Evolutionary conservation across 2,797 vertebrate species (phyloP).

Genomic region (Lagodon rhomboides): DNA sequence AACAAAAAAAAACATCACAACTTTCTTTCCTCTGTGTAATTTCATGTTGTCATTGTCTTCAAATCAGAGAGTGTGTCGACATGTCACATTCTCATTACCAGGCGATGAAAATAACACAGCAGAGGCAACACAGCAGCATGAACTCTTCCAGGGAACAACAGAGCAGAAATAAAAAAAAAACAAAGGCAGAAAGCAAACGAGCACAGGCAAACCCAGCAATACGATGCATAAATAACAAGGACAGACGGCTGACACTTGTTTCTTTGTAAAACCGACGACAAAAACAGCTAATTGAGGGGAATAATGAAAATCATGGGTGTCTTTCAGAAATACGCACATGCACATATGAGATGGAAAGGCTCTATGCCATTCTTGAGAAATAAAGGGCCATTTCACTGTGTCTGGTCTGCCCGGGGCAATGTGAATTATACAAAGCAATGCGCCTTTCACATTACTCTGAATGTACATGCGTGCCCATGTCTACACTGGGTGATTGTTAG

Average conservation of each 20-base stretch:
- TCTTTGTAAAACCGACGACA: constrained; percentile 9
- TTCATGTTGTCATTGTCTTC: constrained; percentile 35
- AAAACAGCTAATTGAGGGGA: constrained; percentile 23
- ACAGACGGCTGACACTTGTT: neutral
- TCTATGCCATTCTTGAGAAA: constrained; percentile 1
- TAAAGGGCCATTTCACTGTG: constrained; percentile 31
- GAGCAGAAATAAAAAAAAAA: constrained; percentile 35
- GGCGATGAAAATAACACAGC: constrained; percentile 50
- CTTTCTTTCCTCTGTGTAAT: constrained; percentile 35
- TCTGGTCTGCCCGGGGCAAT: constrained; percentile 21
- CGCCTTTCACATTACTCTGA: constrained; percentile 36
- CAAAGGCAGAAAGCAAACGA: constrained; percentile 35
- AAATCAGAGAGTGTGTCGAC: constrained; percentile 45
- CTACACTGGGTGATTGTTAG: constrained; percentile 42
- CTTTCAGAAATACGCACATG: neutral
- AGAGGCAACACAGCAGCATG: constrained; percentile 15
- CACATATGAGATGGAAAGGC: constrained; percentile 4
- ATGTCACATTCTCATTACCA: constrained; percentile 55
- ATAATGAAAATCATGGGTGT: constrained; percentile 1
- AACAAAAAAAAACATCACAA: neutral
- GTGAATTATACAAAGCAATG: constrained; percentile 34
- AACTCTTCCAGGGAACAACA: constrained; percentile 49
- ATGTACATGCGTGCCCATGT: constrained; percentile 26
- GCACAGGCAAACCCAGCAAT: neutral
- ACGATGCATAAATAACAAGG: constrained; percentile 34